phyloP scores from a whole-genome alignment of 1,140 invertebrate species.

The Conus betulinus region DNA sequence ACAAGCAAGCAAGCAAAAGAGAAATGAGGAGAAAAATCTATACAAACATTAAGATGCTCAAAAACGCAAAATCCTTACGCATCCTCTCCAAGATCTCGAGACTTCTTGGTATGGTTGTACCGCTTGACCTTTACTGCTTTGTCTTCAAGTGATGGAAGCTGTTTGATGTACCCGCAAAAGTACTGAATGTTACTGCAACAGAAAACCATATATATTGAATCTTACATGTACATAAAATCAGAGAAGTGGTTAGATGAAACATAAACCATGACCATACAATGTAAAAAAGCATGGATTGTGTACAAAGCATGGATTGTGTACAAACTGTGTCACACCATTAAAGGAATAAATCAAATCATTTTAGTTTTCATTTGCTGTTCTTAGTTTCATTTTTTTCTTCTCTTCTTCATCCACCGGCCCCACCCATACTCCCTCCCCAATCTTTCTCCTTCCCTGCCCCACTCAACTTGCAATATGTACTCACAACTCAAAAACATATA shows the following conservation, averaged over 20 bases:
- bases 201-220: background rate
- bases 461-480: too few relatives aligned
- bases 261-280: too few relatives aligned
- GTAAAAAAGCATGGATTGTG: too few relatives aligned
- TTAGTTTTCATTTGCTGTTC: background rate
- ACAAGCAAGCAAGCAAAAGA: too few relatives aligned
- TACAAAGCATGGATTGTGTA: too few relatives aligned
- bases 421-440: background rate
- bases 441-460: background rate
- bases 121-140: conserved; percentile 69
- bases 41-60: background rate
- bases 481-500: background rate
- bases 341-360: conserved; percentile 21
- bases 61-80: conserved; percentile 69
- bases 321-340: background rate
- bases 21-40: background rate
- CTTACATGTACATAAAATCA: too few relatives aligned
- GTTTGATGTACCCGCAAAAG: conserved; percentile 89
- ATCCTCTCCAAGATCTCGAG: conserved; percentile 77
- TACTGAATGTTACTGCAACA: conserved; percentile 86
- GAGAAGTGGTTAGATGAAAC: too few relatives aligned
- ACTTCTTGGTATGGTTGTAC: conserved; percentile 59
- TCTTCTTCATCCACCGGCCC: background rate
- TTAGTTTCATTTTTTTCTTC: background rate
- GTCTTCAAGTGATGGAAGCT: conserved; percentile 84